Base-by-base conservation (phyloP, 1,140 invertebrate genomes). In the Drosophila auraria region DNA sequence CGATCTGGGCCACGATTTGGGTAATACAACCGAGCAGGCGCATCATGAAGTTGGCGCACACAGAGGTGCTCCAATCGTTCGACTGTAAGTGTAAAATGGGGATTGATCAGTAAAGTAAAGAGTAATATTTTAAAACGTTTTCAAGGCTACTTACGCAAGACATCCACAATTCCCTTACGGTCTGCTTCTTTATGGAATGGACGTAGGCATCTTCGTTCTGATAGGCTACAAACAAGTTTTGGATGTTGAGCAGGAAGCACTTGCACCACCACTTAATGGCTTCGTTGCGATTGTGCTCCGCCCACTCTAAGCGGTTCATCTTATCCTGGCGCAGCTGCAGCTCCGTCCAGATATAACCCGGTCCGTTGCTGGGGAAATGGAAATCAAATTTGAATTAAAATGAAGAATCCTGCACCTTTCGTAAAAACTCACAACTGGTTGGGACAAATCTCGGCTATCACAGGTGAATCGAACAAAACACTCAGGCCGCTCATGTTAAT, bases 261-360 rank as follows among this genome's bases (percentile, higher is more conserved):
- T 78, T 63, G 14, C 45, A 50, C 83, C 83, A 87, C 83, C 84
- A 87, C 23, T 78, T 71, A 6, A 84, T 42, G 5, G 30, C 58
- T 2, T 78, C 65, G 8, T 30, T 38, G 1, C 50, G 62, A 30
- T 74, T 61, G 36, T 89, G 69, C 0, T 4, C n/a, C 3, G n/a
- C 1, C 84, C 81, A 87, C 25, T 87, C 84, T 5, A 4, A 1
- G 5, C 65, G 58, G 14, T 8, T 89, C 83, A 87, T 87, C 8
- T 47, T 65, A 17, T 61, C 51, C 30, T 11, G 17, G 0, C 83
- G 80, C 17, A 87, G 3, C n/a, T 74, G 27, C n/a, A 87, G 30
- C 2, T 87, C 81, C 1, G 71, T 33, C 45, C 71, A 83, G 0
- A 8, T 27, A 6, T 17, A 49, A 0, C 23, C 12, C 9, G 15